phyloP scores from a whole-genome alignment of 2,113 vertebrate genomes.

The Amblyornis subalaris region DNA sequence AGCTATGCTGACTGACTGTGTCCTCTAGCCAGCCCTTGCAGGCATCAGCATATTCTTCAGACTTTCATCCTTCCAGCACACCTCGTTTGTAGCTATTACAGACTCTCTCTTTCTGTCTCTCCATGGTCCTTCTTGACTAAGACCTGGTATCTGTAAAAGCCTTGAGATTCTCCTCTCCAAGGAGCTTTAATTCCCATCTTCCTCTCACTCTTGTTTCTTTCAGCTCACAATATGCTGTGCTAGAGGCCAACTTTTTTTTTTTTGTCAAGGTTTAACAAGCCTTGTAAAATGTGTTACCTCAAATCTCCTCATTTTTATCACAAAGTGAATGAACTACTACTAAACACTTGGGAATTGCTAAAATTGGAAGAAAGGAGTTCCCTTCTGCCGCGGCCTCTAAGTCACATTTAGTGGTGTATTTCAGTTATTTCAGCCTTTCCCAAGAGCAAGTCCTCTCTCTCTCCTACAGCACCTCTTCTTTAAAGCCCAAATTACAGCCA shows the following conservation, averaged over 20 bases:
- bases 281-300: conserved; percentile 53
- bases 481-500: background rate
- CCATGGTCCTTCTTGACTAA: background rate
- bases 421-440: background rate
- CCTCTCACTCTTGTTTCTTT: conserved; percentile 48
- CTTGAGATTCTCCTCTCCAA: conserved; percentile 49
- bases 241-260: conserved; percentile 41
- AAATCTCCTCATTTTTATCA: conserved; percentile 60
- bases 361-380: background rate
- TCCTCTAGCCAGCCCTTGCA: conserved; percentile 21
- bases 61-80: background rate
- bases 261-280: conserved; percentile 55
- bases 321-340: conserved; percentile 54
- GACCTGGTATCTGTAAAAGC: background rate
- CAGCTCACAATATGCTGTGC: conserved; percentile 34
- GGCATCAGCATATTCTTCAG: conserved; percentile 27
- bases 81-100: background rate
- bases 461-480: background rate
- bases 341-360: background rate
- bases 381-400: background rate
- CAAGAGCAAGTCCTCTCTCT: background rate
- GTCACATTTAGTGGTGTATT: background rate
- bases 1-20: conserved; percentile 35
- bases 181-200: conserved; percentile 54
- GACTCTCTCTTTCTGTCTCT: conserved; percentile 17